Percentiles rank a stretch among this genome's conserved stretches.
phyloP scores from a whole-genome alignment of 2,888 invertebrate genomes.

The Dorcus hopei region DNA sequence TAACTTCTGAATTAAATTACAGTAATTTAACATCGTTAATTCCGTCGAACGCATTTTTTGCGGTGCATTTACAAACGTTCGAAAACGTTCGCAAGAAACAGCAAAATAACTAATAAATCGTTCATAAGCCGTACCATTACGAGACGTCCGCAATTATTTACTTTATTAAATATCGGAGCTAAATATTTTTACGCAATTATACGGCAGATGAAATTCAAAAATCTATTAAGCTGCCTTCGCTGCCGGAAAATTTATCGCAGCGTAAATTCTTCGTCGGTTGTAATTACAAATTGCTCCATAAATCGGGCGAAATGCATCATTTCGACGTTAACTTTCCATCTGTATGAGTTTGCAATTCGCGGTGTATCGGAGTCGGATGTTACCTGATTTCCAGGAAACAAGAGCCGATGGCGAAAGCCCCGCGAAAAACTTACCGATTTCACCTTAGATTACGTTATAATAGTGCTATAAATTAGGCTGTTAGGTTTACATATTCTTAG shows the following conservation, averaged over 20 bases:
- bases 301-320: neutral
- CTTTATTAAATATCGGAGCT: neutral
- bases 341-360: neutral
- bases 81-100: no score
- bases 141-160: neutral
- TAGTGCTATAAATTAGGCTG: neutral
- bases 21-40: no score
- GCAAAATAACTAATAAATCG: no score
- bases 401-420: neutral
- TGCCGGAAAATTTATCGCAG: conserved; percentile 19
- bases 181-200: neutral
- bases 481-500: no score
- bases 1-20: no score
- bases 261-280: conserved; percentile 22
- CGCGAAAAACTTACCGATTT: neutral
- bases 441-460: neutral
- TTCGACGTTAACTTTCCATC: neutral
- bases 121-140: no score
- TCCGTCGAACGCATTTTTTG: no score
- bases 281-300: conserved; percentile 2
- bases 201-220: neutral
- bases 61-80: no score
- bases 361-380: neutral
- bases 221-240: conserved; percentile 6
- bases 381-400: conserved; percentile 1